phyloP scores from a whole-genome alignment of 1,140 invertebrate species.

The Monochamus saltuarius region DNA sequence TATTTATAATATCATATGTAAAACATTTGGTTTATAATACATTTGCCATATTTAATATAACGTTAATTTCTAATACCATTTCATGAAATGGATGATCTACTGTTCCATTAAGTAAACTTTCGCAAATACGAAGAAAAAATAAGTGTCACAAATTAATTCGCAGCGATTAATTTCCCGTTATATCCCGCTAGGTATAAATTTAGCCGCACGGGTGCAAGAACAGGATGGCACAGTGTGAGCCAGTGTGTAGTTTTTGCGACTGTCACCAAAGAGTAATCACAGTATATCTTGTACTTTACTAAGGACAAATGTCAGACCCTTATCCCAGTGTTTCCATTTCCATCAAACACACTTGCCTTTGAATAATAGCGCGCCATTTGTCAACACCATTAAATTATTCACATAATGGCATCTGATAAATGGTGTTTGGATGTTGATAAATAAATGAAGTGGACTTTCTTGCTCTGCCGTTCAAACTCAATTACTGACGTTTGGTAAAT shows the following conservation, averaged over 20 bases:
- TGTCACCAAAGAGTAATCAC: constrained; percentile 14
- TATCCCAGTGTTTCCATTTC: constrained; percentile 2
- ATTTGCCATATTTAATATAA: too few species aligned
- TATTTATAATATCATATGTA: too few species aligned
- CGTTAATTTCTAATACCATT: too few species aligned
- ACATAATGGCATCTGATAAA: constrained; percentile 13
- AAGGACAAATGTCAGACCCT: constrained; percentile 14
- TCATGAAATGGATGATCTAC: too few species aligned
- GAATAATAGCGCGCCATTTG: constrained; percentile 17
- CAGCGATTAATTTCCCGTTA: too few species aligned
- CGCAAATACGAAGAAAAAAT: too few species aligned
- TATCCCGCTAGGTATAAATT: too few species aligned
- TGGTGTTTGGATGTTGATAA: constrained; percentile 4
- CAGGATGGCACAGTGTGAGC: neutral
- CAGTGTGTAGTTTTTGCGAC: neutral
- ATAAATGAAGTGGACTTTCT: constrained; percentile 13
- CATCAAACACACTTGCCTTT: constrained; percentile 14
- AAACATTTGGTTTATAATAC: too few species aligned
- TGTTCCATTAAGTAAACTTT: too few species aligned
- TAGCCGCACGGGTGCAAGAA: too few species aligned
- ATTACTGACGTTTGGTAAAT: neutral
- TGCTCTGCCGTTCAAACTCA: constrained; percentile 9
- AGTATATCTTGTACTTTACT: constrained; percentile 1
- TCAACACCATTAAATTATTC: constrained; percentile 14
- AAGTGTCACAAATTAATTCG: too few species aligned